Base-by-base conservation (phyloP, 2,888 invertebrate genomes). In the Diadegma fenestrale region DNA sequence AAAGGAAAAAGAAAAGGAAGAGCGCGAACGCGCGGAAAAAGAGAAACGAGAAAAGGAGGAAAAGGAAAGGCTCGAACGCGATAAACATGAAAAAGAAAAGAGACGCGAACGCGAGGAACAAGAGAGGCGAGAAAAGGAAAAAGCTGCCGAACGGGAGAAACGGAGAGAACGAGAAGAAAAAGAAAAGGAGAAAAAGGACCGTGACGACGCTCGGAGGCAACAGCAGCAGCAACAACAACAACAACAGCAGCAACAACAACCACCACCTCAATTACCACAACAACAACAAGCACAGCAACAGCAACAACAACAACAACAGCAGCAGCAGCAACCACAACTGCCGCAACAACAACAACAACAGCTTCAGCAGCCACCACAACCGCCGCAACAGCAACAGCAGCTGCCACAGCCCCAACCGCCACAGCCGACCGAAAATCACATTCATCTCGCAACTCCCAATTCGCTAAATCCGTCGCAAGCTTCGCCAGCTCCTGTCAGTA, bases 401-500 rank as follows among this genome's bases (percentile, higher is more conserved):
- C 48, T 82, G 12, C 86, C 79, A 10, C 86, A 86, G 43, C 71
- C 88, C 82, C 75, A 90, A 87, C 83, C 89, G 80, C 85, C 82
- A 87, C 91, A 89, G 22, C 91, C 92, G 37, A 90, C 90, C 58
- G 93, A 94, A 81, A 93, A 94, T 88, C 93, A 93, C 86, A 63
- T 91, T 26, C 92, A 92, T 66, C 88, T 89, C 1, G 82, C 37
- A 37, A 37, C 89, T 2, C 86, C 89, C 33, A 72, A 87, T 0
- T 87, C 87, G n/a, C 91, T 90, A 64, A 88, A 68, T 79, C 92
- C 91, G 86, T 85, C 89, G 0, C 87, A 88, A 51, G 87, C 88
- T 64, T 90, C 96, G 88, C 96, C 96, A 5, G 95, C 96, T 4
- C 95, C 95, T 83, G 95, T 96, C 43, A 95, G 96, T 0, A 94